Evolutionary conservation across 2,888 invertebrate genomes (phyloP), one percentile per base, ranked within the genome.

Genomic region (Clistopyga incitator): DNA sequence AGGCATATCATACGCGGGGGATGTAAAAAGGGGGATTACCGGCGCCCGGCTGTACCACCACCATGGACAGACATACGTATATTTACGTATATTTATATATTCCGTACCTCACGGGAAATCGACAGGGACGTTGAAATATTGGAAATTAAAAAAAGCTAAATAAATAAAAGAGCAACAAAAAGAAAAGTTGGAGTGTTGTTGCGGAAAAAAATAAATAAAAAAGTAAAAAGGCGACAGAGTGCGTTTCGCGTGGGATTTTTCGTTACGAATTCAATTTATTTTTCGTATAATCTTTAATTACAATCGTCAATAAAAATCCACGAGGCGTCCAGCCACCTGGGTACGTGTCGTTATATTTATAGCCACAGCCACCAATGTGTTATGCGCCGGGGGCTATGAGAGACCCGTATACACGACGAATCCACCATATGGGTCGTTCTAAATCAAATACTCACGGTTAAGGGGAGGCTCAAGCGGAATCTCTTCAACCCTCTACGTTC

Each of bases 251-350:
- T 15, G 47, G 38, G 13, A 50, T 54, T 70, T 70, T 78, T 59
- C 74, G 74, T 47, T 74, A 47, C 45, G 34, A 78, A 78, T 78
- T 61, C 59, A 70, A 70, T 78, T 78, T 68, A 70, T 70, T 75
- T 75, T 65, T 75, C 59, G 77, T 78, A 70, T 61, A 78, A 78
- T 78, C 70, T 70, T 78, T 59, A 78, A 78, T 78, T 78, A 70
- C 70, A 70, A 78, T 78, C 68, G 68, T 59, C 68, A 70, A 61
- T 70, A 50, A 70, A 76, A 70, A 59, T 59, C 67, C 29, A 38
- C 42, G 54, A 68, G 29, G 20, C 77, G 45, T 45, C 45, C 70
- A 23, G 71, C 56, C 71, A 72, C 71, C 71, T 72, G 71, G 71
- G 47, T 61, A 59, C 59, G 56, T 42, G 42, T 42, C 56, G 71